Evolutionary conservation across 2,113 vertebrate genomes (phyloP).

Genomic region (Trogon surrucura): DNA sequence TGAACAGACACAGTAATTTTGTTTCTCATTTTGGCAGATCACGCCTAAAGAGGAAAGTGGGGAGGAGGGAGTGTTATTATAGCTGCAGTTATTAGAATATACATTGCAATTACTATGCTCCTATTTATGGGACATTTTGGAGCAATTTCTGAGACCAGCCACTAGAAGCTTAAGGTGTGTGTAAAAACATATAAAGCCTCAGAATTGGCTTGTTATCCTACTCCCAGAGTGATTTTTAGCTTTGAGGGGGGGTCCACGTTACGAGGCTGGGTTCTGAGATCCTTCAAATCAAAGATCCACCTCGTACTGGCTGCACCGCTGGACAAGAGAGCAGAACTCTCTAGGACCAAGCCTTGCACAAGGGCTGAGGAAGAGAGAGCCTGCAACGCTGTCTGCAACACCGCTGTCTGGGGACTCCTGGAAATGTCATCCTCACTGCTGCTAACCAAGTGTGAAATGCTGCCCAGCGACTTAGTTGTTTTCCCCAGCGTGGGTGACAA

Average conservation of each 20-base stretch:
- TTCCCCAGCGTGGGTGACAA: not conserved
- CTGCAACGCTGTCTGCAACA: not conserved
- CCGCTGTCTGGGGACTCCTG: not conserved
- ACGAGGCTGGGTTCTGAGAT: not conserved
- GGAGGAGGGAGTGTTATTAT: conserved; percentile 59
- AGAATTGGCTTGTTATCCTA: not conserved
- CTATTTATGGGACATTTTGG: conserved; percentile 51
- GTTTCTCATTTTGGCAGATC: conserved; percentile 78
- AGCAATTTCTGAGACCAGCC: not conserved
- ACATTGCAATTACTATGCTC: conserved; percentile 61
- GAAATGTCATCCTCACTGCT: not conserved
- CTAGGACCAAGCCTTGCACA: not conserved
- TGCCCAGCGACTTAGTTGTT: not conserved
- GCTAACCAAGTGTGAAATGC: not conserved
- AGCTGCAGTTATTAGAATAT: conserved; percentile 75
- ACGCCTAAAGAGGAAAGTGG: conserved; percentile 74
- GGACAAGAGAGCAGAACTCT: not conserved
- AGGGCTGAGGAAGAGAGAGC: not conserved
- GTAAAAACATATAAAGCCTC: not conserved
- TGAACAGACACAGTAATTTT: conserved; percentile 83
- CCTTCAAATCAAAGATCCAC: not conserved
- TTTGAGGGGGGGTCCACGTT: fast-evolving
- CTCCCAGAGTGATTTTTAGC: not conserved
- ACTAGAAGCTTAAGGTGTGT: not conserved
- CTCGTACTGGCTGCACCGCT: not conserved